Conservation (phyloP, 2,888 invertebrate genomes). For the Drosophila siamana region DNA sequence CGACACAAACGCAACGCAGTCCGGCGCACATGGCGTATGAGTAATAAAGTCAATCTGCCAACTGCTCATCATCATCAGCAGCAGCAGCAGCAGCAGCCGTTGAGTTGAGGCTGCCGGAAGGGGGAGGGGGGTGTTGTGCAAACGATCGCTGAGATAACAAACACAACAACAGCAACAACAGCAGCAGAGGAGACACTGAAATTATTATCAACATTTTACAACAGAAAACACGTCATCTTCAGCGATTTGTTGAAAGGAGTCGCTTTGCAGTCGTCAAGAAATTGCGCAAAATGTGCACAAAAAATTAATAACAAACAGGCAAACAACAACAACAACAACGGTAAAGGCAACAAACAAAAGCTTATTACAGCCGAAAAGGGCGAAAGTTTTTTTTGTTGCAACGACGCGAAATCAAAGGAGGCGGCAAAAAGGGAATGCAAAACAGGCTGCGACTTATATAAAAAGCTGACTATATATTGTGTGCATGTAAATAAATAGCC, state of each 20-base stretch:
- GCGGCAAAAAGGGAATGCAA: slow-evolving; percentile 17
- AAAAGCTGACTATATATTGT: slow-evolving; percentile 4
- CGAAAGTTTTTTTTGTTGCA: slow-evolving; percentile 33
- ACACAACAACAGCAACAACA: slow-evolving; percentile 49
- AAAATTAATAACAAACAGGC: slow-evolving; percentile 46
- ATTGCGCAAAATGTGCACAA: slow-evolving; percentile 53
- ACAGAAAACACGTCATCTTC: slow-evolving; percentile 32
- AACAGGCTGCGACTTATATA: slow-evolving; percentile 7
- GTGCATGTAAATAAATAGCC: slow-evolving; percentile 4
- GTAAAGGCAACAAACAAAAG: no score
- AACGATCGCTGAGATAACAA: slow-evolving; percentile 55
- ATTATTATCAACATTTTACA: slow-evolving; percentile 35
- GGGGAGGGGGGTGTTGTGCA: slow-evolving; percentile 38
- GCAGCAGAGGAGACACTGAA: slow-evolving; percentile 23
- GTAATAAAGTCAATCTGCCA: slow-evolving; percentile 75
- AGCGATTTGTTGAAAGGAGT: slow-evolving; percentile 40
- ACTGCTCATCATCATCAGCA: slow-evolving; percentile 39
- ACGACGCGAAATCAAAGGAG: slow-evolving; percentile 3
- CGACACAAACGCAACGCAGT: slow-evolving; percentile 1
- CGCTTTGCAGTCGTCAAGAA: slow-evolving; percentile 28
- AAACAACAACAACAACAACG: slow-evolving; percentile 25
- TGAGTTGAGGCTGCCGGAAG: background rate
- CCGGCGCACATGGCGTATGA: slow-evolving; percentile 67
- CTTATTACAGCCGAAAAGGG: slow-evolving; percentile 21
- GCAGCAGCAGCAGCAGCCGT: background rate